Base-by-base conservation (phyloP, 2,888 invertebrate species). In the Rotaria macrura region DNA sequence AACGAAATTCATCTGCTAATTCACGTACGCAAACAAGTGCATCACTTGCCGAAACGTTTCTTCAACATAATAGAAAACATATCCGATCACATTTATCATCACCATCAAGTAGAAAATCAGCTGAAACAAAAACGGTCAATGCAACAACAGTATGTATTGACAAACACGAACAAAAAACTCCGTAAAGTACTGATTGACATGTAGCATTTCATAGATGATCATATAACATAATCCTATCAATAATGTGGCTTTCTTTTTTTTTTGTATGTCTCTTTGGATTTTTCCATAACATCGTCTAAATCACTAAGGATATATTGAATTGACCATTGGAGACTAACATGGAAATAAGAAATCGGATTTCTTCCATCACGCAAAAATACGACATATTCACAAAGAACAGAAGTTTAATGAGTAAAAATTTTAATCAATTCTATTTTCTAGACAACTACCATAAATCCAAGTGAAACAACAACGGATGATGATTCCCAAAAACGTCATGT, bases 401-500 rank as follows among this genome's bases (percentile, higher is more conserved):
- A n/a, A n/a, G n/a, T n/a, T n/a, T n/a, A n/a, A n/a, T n/a, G n/a
- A n/a, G n/a, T n/a, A n/a, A n/a, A n/a, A n/a, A n/a, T n/a, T n/a
- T n/a, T n/a, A n/a, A n/a, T n/a, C n/a, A n/a, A 6, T 20, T 55
- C 6, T 3, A n/a, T n/a, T 55, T n/a, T 55, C 34, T 34, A 65
- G 65, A 12, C 34, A 65, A 34, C 34, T 65, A 1, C 14, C 1
- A 29, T 34, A 34, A 29, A 34, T 29, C 4, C 2, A 29, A 65
- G 34, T 65, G 65, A 29, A 65, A 65, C 17, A 34, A 6, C 43
- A 12, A 7, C 10, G 25, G 79, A 79, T 43, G 43, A 79, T 23
- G 79, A 79, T 43, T 25, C 43, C n/a, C 40, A 79, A 38, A 79
- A 79, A 43, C 79, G 79, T 40, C 79, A 43, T n/a, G 79, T 79